These are phyloP conservation scores for Zaprionus tsacasi DNA, from an alignment of 1,140 invertebrate species.

Conservation along the genomic window DNA sequence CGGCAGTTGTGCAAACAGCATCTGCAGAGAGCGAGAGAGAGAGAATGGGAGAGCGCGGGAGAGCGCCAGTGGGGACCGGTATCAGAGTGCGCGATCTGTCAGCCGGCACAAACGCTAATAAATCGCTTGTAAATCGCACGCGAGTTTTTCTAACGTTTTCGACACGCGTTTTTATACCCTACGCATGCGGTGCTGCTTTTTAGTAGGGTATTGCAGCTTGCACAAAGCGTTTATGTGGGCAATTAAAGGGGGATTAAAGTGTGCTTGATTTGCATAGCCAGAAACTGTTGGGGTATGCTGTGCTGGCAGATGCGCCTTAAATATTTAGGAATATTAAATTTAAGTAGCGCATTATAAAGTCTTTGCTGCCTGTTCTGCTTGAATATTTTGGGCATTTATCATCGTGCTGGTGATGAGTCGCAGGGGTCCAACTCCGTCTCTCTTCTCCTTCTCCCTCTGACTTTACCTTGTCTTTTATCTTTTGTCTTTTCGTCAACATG, in stretches of 20 bases:
- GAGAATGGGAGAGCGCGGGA: constrained; percentile 7
- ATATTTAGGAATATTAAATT: neutral
- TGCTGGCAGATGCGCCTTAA: neutral
- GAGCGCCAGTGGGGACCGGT: constrained; percentile 28
- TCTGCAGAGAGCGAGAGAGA: constrained; percentile 25
- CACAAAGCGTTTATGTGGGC: neutral
- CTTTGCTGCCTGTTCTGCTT: neutral
- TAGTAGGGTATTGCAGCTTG: neutral
- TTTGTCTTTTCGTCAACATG: constrained; percentile 78
- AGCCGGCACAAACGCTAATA: constrained; percentile 55
- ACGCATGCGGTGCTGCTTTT: neutral
- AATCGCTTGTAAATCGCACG: constrained; percentile 71
- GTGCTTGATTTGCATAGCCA: neutral
- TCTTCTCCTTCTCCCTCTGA: neutral
- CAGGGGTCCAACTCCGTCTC: neutral
- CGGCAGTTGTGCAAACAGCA: constrained; percentile 71
- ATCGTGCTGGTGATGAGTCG: constrained; percentile 33
- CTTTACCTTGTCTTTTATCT: constrained; percentile 55
- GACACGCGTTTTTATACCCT: constrained; percentile 63
- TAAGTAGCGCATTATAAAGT: neutral
- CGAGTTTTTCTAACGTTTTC: constrained; percentile 64
- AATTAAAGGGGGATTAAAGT: neutral
- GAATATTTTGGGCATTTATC: constrained; percentile 78
- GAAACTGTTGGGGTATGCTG: neutral
- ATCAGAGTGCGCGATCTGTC: constrained; percentile 30